These are phyloP conservation scores for Drosophila santomea DNA, from an alignment of 1,140 invertebrate genomes.

Conservation along the genomic window DNA sequence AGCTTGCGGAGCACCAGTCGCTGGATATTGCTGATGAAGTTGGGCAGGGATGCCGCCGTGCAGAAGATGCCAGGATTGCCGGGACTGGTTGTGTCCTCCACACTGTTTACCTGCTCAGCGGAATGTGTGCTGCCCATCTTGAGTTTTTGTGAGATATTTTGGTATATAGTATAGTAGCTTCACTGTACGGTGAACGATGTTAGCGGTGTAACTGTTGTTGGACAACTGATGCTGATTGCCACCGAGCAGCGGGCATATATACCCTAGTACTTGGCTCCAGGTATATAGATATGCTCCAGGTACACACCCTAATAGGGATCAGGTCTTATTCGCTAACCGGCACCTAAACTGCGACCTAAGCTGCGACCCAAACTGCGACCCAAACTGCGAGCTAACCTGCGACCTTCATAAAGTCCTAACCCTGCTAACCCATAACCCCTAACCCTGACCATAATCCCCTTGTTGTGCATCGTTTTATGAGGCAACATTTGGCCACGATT, in stretches of 20 bases:
- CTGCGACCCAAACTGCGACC: too few relatives aligned
- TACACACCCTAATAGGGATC: constrained; percentile 27
- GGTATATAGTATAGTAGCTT: too few relatives aligned
- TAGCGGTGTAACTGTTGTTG: constrained; percentile 1
- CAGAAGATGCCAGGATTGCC: constrained; percentile 19
- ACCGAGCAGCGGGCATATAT: constrained; percentile 1
- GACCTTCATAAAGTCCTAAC: constrained; percentile 32
- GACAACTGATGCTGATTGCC: constrained; percentile 40
- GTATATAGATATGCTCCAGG: too few relatives aligned
- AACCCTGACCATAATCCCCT: constrained; percentile 42
- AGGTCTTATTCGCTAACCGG: constrained; percentile 37
- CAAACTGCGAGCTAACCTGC: background rate
- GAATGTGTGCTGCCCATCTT: constrained; percentile 52
- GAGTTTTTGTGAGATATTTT: too few relatives aligned
- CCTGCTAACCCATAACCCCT: constrained; percentile 11
- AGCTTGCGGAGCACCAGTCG: constrained; percentile 47
- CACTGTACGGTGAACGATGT: background rate
- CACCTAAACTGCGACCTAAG: too few relatives aligned
- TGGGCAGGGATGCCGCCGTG: constrained; percentile 10
- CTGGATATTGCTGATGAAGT: constrained; percentile 30
- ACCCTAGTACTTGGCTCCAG: background rate
- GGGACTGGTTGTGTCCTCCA: constrained; percentile 15
- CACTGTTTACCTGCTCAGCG: background rate
- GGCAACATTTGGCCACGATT: constrained; percentile 36
- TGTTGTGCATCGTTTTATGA: constrained; percentile 51